Evolutionary conservation across 2,888 invertebrate species (phyloP).

Genomic region (Oxystoma pomonae): DNA sequence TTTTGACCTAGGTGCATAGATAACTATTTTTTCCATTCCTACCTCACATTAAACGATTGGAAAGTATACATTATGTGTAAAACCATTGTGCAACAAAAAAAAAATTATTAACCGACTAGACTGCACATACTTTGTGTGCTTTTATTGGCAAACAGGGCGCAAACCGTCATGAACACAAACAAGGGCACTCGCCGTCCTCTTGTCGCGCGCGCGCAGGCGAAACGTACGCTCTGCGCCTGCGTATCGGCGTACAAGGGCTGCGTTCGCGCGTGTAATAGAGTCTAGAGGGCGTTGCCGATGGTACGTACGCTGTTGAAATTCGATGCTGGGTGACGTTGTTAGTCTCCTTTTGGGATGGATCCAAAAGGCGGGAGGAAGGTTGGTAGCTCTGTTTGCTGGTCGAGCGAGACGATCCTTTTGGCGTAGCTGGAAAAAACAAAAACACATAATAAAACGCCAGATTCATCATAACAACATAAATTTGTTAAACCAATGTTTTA

Average conservation of each 20-base stretch:
- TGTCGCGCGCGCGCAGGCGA: background rate
- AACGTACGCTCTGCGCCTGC: constrained; percentile 6
- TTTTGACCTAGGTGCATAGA: no score
- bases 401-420: constrained; percentile 26
- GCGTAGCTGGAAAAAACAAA: constrained; percentile 28
- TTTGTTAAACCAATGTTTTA: no score
- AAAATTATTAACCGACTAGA: no score
- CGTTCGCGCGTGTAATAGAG: constrained; percentile 39
- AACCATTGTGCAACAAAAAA: no score
- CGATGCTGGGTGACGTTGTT: constrained; percentile 37
- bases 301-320: constrained; percentile 48
- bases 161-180: constrained; percentile 47
- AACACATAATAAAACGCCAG: no score
- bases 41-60: no score
- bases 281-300: constrained; percentile 25
- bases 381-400: constrained; percentile 13
- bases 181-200: constrained; percentile 40
- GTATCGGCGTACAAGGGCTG: constrained; percentile 32
- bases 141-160: no score
- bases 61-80: no score
- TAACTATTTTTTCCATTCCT: no score
- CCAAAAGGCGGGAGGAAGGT: constrained; percentile 9
- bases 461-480: no score
- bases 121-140: no score
- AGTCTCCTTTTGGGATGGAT: constrained; percentile 18